A percentile compares a stretch with the other conserved stretches of the same genome.
Conservation (phyloP, 2,888 invertebrate species). For the Subacronicta megacephala region DNA sequence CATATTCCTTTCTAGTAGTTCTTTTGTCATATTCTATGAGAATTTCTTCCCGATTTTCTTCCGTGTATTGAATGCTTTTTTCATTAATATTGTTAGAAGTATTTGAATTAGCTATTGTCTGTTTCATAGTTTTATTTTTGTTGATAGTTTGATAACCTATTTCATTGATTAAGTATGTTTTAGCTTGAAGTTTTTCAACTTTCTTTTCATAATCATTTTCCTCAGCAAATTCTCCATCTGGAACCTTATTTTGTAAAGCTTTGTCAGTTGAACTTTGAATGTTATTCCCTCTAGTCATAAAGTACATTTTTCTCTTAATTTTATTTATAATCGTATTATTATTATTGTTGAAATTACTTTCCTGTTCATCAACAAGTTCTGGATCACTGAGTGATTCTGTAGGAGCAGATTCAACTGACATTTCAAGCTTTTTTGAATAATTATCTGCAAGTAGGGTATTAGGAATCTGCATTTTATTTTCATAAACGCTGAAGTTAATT, state of each 20-base stretch:
- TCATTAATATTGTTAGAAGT: conserved; percentile 9
- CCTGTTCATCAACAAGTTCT: conserved; percentile 41
- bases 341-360: conserved; percentile 8
- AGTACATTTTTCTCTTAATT: conserved; percentile 42
- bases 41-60: conserved; percentile 5
- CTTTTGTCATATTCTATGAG: neutral
- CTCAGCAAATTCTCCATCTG: neutral
- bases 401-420: conserved; percentile 13
- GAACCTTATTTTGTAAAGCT: conserved; percentile 16
- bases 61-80: conserved; percentile 3
- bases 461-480: conserved; percentile 11
- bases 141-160: conserved; percentile 8
- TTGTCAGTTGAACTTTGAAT: conserved; percentile 14
- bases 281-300: conserved; percentile 26
- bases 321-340: conserved; percentile 26
- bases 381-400: conserved; percentile 45
- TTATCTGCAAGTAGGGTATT: neutral
- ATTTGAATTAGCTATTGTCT: conserved; percentile 7
- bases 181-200: conserved; percentile 16
- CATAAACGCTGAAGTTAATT: neutral
- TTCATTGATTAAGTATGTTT: conserved; percentile 14
- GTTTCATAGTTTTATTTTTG: neutral
- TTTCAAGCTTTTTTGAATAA: conserved; percentile 8
- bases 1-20: conserved; percentile 8
- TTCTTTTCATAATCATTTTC: conserved; percentile 14